Evolutionary conservation across 2,888 invertebrate genomes (phyloP).

Genomic region (Pyrrhia umbra): DNA sequence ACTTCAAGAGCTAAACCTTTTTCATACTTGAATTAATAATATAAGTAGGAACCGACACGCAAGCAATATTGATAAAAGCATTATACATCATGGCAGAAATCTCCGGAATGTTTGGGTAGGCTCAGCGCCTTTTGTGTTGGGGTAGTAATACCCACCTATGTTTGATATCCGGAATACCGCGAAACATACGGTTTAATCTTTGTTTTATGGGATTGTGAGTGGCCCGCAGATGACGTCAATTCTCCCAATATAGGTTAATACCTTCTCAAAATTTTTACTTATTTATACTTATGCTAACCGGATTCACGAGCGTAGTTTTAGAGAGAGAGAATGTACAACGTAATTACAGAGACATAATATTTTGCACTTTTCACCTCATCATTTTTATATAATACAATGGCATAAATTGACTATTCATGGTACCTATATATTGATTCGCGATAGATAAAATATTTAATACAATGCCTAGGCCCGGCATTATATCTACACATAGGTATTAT

Average conservation of each 20-base stretch:
- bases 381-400: too few species aligned
- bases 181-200: conserved; percentile 28
- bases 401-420: too few species aligned
- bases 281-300: conserved; percentile 27
- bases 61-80: conserved; percentile 55
- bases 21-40: conserved; percentile 28
- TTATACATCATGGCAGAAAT: conserved; percentile 38
- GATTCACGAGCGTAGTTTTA: conserved; percentile 21
- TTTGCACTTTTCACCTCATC: too few species aligned
- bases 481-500: too few species aligned
- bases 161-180: conserved; percentile 28
- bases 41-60: conserved; percentile 25
- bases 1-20: conserved; percentile 15
- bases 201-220: conserved; percentile 25
- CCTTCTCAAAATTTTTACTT: conserved; percentile 6
- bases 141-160: conserved; percentile 34
- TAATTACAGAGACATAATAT: too few species aligned
- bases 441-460: too few species aligned
- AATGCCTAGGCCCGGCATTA: too few species aligned
- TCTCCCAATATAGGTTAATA: conserved; percentile 13
- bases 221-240: conserved; percentile 19
- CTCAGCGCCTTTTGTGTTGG: conserved; percentile 44
- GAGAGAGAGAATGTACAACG: too few species aligned
- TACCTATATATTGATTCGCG: too few species aligned
- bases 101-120: conserved; percentile 39